phyloP scores from a whole-genome alignment of 2,888 invertebrate genomes.

The Gymnosoma rotundatum region DNA sequence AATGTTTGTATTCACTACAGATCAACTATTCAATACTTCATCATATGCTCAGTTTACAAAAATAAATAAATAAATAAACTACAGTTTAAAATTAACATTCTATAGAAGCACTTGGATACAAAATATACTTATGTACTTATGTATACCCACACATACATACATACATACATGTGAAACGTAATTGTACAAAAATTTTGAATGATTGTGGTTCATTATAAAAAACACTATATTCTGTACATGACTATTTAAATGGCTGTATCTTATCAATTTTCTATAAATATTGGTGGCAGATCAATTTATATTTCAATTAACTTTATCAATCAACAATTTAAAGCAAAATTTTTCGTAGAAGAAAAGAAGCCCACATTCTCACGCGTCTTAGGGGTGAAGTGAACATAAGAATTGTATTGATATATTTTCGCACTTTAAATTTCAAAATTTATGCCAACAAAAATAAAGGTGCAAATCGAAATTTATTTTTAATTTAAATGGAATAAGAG shows the following conservation, averaged over 20 bases:
- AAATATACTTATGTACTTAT: not conserved
- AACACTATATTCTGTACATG: not conserved
- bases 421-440: not conserved
- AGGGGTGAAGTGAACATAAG: no score
- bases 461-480: no score
- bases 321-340: conserved; percentile 7
- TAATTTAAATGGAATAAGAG: no score
- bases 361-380: not conserved
- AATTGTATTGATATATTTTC: not conserved
- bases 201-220: not conserved
- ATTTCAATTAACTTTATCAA: conserved; percentile 41
- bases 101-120: not conserved
- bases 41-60: conserved; percentile 40
- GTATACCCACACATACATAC: no score
- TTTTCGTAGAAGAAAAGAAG: not conserved
- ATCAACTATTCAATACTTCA: conserved; percentile 15
- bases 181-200: no score
- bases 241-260: not conserved
- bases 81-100: conserved; percentile 23
- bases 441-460: no score
- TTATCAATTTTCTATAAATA: conserved; percentile 14
- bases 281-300: conserved; percentile 48
- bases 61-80: no score
- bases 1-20: conserved; percentile 7
- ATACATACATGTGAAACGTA: no score